phyloP scores from a whole-genome alignment of 2,888 invertebrate species.

The Lasioglossum figueresi region DNA sequence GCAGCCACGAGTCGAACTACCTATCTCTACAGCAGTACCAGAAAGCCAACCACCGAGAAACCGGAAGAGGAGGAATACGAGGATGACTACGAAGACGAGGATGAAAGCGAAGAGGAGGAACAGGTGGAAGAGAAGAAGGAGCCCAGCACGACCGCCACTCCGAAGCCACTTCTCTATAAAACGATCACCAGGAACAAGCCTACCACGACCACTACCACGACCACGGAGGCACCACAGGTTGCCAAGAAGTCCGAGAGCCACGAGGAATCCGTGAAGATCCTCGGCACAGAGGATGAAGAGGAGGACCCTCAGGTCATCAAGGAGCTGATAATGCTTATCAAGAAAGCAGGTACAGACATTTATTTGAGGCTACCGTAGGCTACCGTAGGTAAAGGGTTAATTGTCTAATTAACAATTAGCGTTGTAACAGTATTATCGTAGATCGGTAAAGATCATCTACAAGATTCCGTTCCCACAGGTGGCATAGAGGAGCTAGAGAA shows the following conservation, averaged over 20 bases:
- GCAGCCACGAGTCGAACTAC: conserved; percentile 84
- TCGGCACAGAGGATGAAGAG: conserved; percentile 86
- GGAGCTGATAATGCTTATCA: conserved; percentile 92
- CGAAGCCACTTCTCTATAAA: conserved; percentile 79
- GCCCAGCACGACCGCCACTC: conserved; percentile 77
- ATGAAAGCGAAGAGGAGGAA: conserved; percentile 85
- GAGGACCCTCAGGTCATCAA: conserved; percentile 92
- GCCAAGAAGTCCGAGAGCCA: conserved; percentile 56
- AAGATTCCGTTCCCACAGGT: conserved; percentile 84
- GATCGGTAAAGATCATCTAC: too few relatives aligned
- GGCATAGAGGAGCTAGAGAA: conserved; percentile 94
- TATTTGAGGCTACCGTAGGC: background rate
- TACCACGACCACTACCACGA: conserved; percentile 78
- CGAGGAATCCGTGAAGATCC: conserved; percentile 36
- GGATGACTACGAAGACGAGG: conserved; percentile 85
- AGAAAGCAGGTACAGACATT: conserved; percentile 88
- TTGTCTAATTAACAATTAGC: background rate
- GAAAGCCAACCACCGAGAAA: conserved; percentile 84
- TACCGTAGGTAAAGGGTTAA: background rate
- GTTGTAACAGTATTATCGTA: too few relatives aligned
- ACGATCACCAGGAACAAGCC: conserved; percentile 79
- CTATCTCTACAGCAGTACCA: conserved; percentile 83
- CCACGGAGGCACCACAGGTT: conserved; percentile 59
- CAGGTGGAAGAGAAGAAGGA: conserved; percentile 85
- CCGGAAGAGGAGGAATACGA: conserved; percentile 81